Conservation (phyloP, 2,797 vertebrate species). For the Myotis myotis region DNA sequence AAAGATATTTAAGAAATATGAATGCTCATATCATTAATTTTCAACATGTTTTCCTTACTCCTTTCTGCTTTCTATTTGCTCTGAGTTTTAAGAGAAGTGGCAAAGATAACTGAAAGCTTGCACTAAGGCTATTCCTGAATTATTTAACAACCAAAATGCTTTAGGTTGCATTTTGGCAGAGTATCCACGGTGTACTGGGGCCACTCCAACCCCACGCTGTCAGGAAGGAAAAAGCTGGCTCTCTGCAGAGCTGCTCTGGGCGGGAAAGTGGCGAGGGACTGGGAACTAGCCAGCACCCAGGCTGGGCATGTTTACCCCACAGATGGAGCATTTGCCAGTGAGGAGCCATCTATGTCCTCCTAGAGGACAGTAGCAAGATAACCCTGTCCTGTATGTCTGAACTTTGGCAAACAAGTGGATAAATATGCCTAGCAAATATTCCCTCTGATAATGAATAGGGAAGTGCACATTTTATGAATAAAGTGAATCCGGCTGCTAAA, state of each 20-base stretch:
- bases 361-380: not conserved
- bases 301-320: fast-evolving
- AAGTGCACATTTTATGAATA: not conserved
- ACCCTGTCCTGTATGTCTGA: not conserved
- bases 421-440: not conserved
- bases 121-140: not conserved
- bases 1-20: not conserved
- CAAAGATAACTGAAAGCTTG: not conserved
- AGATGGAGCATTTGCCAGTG: not conserved
- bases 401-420: not conserved
- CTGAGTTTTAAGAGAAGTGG: not conserved
- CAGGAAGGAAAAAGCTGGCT: too few relatives aligned
- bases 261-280: too few relatives aligned
- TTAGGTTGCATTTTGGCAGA: not conserved
- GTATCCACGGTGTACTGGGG: not conserved
- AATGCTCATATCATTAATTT: not conserved
- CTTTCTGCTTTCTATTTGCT: not conserved
- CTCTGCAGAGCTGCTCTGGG: not conserved
- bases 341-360: not conserved
- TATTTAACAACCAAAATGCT: conserved; percentile 1
- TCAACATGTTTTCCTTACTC: not conserved
- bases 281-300: not conserved
- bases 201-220: not conserved
- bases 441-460: not conserved
- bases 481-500: not conserved